These are phyloP conservation scores for Plecotus auritus DNA, from an alignment of 2,113 vertebrate genomes.

Conservation along the genomic window DNA sequence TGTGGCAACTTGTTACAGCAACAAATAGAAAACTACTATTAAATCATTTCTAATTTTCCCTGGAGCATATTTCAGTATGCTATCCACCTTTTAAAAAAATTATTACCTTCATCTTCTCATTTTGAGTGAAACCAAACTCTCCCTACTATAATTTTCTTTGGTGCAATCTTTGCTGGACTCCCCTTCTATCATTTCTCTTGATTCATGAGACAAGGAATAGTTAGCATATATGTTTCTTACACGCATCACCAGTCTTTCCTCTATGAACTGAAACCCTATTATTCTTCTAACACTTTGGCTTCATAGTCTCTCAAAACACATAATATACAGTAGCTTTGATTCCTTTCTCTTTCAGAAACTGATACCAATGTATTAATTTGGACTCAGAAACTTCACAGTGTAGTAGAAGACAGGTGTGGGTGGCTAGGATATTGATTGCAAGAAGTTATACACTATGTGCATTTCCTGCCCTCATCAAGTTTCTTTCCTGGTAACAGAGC, in stretches of 20 bases:
- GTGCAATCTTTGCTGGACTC: background rate
- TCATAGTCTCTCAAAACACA: background rate
- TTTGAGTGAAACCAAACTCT: background rate
- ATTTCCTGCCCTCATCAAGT: background rate
- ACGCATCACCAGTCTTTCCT: background rate
- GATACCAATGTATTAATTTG: background rate
- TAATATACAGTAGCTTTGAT: background rate
- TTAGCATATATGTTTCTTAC: background rate
- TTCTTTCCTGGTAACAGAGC: background rate
- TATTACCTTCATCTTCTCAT: background rate
- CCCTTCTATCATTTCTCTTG: background rate
- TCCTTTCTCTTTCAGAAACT: background rate
- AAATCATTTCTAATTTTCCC: background rate
- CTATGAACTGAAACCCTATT: background rate
- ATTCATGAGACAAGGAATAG: background rate
- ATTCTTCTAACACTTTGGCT: background rate
- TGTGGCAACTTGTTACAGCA: background rate
- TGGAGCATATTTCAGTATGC: background rate
- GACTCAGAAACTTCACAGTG: background rate
- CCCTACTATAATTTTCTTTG: background rate
- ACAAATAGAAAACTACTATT: background rate
- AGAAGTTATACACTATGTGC: background rate
- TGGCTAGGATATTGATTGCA: background rate
- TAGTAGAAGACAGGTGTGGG: background rate
- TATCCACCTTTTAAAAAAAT: background rate